phyloP scores from a whole-genome alignment of 2,888 invertebrate genomes.

The Andrena flavipes region DNA sequence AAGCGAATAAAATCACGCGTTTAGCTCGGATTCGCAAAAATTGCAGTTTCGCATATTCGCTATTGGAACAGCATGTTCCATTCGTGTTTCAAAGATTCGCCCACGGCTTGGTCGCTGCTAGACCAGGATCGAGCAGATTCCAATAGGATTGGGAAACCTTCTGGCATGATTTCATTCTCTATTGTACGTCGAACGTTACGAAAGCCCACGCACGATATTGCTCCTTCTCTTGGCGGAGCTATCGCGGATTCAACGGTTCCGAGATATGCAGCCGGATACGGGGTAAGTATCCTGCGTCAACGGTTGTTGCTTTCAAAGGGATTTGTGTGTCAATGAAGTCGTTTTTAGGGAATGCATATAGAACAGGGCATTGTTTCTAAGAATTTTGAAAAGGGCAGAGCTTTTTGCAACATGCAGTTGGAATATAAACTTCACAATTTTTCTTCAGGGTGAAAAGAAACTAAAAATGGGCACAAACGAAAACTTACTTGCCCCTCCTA shows the following conservation, averaged over 20 bases:
- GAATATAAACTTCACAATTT: background rate
- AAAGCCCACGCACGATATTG: constrained; percentile 36
- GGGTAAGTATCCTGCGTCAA: background rate
- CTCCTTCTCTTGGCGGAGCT: background rate
- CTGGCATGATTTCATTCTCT: constrained; percentile 12
- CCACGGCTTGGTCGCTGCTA: background rate
- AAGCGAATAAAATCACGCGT: no score
- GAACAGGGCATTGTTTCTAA: no score
- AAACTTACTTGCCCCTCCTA: no score
- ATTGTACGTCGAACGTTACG: constrained; percentile 15
- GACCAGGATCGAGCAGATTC: background rate
- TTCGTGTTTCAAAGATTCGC: no score
- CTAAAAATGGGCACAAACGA: no score
- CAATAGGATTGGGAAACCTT: constrained; percentile 24
- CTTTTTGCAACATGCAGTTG: background rate
- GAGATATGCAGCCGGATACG: constrained; percentile 6
- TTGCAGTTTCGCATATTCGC: no score
- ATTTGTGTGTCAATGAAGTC: background rate
- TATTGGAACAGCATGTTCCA: no score
- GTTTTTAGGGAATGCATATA: background rate
- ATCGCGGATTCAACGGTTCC: background rate
- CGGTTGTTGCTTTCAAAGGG: background rate
- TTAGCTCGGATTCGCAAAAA: no score
- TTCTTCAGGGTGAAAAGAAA: background rate
- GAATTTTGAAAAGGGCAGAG: no score